Conservation (phyloP, 2,888 invertebrate genomes). For the Caenorhabditis plicata region DNA sequence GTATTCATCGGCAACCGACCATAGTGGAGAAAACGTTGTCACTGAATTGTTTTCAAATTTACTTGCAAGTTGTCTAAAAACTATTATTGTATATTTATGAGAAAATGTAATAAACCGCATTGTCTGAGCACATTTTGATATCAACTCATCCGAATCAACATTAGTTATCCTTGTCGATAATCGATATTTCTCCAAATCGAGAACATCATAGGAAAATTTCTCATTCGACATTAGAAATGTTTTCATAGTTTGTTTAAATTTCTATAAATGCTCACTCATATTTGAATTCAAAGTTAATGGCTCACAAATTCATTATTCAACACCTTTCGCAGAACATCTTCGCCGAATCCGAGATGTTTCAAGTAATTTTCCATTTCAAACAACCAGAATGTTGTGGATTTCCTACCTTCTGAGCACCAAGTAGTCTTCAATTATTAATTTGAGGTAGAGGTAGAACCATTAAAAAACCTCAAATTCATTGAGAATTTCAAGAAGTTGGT, state of each 20-base stretch:
- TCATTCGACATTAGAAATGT: conserved; percentile 51
- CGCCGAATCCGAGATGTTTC: conserved; percentile 46
- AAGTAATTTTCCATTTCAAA: conserved; percentile 50
- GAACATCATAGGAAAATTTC: conserved; percentile 49
- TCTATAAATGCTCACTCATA: conserved; percentile 44
- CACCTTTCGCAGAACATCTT: conserved; percentile 27
- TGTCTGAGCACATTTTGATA: conserved; percentile 41
- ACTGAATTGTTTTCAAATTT: too few species aligned
- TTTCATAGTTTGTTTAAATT: conserved; percentile 39
- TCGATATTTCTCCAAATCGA: conserved; percentile 40
- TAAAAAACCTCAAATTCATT: conserved; percentile 38
- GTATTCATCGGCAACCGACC: conserved; percentile 60
- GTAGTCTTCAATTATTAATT: conserved; percentile 16
- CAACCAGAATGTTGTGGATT: conserved; percentile 55
- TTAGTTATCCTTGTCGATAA: conserved; percentile 43
- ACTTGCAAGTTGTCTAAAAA: conserved; percentile 37
- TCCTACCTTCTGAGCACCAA: conserved; percentile 33
- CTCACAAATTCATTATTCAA: too few species aligned
- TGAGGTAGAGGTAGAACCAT: background rate
- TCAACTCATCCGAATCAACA: conserved; percentile 41
- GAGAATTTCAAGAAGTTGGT: conserved; percentile 35
- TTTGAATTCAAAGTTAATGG: too few species aligned
- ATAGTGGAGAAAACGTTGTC: conserved; percentile 49
- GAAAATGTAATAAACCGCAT: conserved; percentile 27
- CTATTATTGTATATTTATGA: background rate